Evolutionary conservation across 2,888 invertebrate genomes (phyloP).

Genomic region (Abscondita cerata): DNA sequence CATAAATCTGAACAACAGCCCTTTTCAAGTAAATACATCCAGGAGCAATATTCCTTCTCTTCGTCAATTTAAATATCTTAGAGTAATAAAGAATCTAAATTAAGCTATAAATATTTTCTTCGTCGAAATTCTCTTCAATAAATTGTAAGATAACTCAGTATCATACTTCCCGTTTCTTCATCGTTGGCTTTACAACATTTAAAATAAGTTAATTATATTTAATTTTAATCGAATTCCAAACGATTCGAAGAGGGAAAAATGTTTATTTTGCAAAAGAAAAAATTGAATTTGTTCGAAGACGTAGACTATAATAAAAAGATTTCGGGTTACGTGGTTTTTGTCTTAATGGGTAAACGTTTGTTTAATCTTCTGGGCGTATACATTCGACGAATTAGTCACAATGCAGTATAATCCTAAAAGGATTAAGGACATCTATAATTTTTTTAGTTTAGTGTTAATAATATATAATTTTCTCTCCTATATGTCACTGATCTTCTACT

Average conservation of each 20-base stretch:
- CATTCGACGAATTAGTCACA: too few relatives aligned
- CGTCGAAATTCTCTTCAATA: constrained; percentile 56
- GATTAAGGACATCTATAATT: too few relatives aligned
- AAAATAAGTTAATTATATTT: constrained; percentile 32
- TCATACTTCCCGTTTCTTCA: constrained; percentile 27
- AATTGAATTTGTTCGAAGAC: not conserved
- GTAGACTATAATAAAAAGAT: constrained; percentile 48
- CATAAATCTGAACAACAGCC: constrained; percentile 17
- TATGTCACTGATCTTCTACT: too few relatives aligned
- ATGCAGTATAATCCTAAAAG: too few relatives aligned
- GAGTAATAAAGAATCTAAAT: constrained; percentile 55
- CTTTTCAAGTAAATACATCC: constrained; percentile 30
- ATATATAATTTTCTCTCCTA: too few relatives aligned
- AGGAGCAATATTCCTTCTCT: constrained; percentile 38
- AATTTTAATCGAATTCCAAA: constrained; percentile 25
- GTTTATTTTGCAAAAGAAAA: not conserved
- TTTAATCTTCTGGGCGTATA: constrained; percentile 34
- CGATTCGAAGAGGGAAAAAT: too few relatives aligned
- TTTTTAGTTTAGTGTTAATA: too few relatives aligned
- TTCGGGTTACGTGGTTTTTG: constrained; percentile 48
- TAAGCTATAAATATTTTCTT: constrained; percentile 56
- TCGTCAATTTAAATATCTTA: constrained; percentile 51
- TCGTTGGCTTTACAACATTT: constrained; percentile 17
- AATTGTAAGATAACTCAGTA: constrained; percentile 47
- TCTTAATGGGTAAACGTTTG: constrained; percentile 30